A percentile compares a stretch with the other conserved stretches of the same genome.
These are phyloP conservation scores for Dermolepida albohirtum DNA, from an alignment of 2,888 invertebrate genomes.

Conservation along the genomic window DNA sequence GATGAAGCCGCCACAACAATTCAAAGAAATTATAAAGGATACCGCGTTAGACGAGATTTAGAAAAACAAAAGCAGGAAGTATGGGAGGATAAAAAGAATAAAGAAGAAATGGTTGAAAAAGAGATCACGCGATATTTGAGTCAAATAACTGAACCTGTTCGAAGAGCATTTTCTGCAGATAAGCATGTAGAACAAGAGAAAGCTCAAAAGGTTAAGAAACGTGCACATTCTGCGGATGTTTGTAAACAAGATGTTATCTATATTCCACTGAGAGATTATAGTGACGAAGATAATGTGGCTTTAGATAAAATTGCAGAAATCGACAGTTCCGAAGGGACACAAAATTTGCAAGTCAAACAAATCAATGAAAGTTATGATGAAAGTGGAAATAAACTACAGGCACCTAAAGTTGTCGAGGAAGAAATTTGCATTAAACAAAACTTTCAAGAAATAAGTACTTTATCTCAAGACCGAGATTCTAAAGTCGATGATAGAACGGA, in stretches of 20 bases:
- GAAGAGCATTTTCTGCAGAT: conserved; percentile 40
- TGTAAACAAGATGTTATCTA: conserved; percentile 47
- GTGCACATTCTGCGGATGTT: conserved; percentile 15
- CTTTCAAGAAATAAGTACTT: too few relatives aligned
- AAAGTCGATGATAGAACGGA: not conserved
- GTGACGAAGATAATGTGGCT: conserved; percentile 24
- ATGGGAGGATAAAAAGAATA: not conserved
- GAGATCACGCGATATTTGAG: conserved; percentile 39
- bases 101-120: conserved; percentile 28
- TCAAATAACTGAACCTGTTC: conserved; percentile 42
- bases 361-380: not conserved
- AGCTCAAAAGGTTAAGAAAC: conserved; percentile 19
- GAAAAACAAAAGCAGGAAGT: conserved; percentile 8
- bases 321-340: not conserved
- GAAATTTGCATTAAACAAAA: too few relatives aligned
- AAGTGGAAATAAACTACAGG: not conserved
- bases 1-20: conserved; percentile 44
- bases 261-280: conserved; percentile 49
- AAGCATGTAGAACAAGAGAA: conserved; percentile 15
- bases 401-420: not conserved
- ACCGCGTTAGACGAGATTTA: conserved; percentile 38
- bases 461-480: too few relatives aligned
- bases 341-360: conserved; percentile 14
- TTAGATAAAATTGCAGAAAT: not conserved
- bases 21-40: conserved; percentile 43